Conservation (phyloP, 1,140 invertebrate species). For the Amyelois transitella region DNA sequence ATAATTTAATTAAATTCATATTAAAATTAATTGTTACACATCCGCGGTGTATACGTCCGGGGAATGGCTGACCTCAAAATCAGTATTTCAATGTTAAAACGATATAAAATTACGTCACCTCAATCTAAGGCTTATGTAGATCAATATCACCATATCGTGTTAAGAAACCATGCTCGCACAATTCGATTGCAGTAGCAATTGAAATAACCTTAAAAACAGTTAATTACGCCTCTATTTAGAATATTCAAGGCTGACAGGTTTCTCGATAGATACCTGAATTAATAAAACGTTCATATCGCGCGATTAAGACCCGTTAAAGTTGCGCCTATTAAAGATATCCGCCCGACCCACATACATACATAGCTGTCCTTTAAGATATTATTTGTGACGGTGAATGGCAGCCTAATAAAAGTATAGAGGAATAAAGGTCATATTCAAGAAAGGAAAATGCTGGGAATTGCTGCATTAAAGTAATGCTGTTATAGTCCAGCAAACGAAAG, state of each 20-base stretch:
- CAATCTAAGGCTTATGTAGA: background rate
- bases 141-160: background rate
- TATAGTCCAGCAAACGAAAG: too few species aligned
- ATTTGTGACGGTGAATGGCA: too few species aligned
- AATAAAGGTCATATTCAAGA: too few species aligned
- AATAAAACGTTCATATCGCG: background rate
- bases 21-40: background rate
- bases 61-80: background rate
- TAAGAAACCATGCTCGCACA: background rate
- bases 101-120: background rate
- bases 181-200: background rate
- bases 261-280: background rate
- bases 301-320: constrained; percentile 1
- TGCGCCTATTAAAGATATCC: background rate
- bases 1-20: too few species aligned
- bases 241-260: background rate
- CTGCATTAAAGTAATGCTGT: too few species aligned
- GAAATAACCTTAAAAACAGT: background rate
- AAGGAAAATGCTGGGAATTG: too few species aligned
- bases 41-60: background rate
- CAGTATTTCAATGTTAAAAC: background rate
- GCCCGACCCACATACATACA: background rate
- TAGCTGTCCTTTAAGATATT: background rate
- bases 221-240: background rate
- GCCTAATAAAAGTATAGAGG: too few species aligned